A percentile compares a stretch with the other conserved stretches of the same genome.
These are phyloP conservation scores for Philonicus albiceps DNA, from an alignment of 2,888 invertebrate genomes.

Conservation along the genomic window DNA sequence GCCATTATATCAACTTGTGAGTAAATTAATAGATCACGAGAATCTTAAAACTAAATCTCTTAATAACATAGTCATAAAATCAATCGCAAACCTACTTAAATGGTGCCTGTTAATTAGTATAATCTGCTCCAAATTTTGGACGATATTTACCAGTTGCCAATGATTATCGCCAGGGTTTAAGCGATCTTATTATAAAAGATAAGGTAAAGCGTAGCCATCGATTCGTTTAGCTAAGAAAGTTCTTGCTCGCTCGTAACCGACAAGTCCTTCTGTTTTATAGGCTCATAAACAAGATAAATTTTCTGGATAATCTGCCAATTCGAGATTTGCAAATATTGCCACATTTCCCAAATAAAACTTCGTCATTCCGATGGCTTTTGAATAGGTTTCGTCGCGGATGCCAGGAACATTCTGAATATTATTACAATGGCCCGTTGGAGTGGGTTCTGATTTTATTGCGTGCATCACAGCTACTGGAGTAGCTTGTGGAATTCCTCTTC, in stretches of 20 bases:
- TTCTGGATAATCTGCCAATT: constrained; percentile 23
- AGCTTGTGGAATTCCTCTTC: background rate
- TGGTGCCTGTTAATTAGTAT: background rate
- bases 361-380: background rate
- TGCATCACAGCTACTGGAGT: background rate
- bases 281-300: constrained; percentile 19
- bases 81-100: background rate
- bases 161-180: background rate
- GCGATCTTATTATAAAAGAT: background rate
- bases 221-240: background rate
- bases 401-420: background rate
- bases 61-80: background rate
- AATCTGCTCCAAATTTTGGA: background rate
- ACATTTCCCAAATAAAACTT: background rate
- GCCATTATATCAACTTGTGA: background rate
- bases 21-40: background rate
- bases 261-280: background rate
- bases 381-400: background rate
- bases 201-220: background rate
- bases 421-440: background rate
- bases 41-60: background rate
- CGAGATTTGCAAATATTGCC: background rate
- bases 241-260: background rate
- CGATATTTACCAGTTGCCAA: background rate
- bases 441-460: background rate